Evolutionary conservation across 2,888 invertebrate species (phyloP).

Genomic region (Apocheima hispidaria): DNA sequence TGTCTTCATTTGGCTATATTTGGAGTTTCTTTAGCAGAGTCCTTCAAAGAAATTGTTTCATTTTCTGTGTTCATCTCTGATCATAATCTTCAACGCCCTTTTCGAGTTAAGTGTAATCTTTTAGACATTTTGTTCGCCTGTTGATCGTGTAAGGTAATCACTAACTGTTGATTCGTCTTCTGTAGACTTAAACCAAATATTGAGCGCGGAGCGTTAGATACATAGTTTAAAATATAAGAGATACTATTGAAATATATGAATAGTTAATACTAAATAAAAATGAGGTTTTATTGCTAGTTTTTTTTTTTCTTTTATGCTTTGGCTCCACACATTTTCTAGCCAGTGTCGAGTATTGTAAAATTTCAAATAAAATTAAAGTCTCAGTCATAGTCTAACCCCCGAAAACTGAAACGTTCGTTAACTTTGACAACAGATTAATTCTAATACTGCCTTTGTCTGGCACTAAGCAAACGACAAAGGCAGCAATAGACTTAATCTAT

Average conservation of each 20-base stretch:
- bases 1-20: no score
- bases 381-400: no score
- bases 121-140: conserved; percentile 77
- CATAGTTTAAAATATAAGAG: conserved; percentile 81
- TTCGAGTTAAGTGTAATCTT: conserved; percentile 65
- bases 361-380: no score
- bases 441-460: no score
- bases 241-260: conserved; percentile 85
- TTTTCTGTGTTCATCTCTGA: conserved; percentile 1
- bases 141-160: conserved; percentile 68
- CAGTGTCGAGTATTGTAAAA: no score
- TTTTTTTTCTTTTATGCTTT: no score
- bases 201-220: conserved; percentile 83
- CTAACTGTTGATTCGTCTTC: conserved; percentile 82
- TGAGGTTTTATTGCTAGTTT: conserved; percentile 60
- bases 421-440: no score
- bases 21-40: no score
- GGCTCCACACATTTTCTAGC: no score
- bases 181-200: conserved; percentile 84
- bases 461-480: no score
- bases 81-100: conserved; percentile 24
- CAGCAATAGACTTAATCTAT: no score
- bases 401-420: no score
- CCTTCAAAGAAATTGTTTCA: not conserved
- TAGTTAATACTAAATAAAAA: conserved; percentile 77